These are phyloP conservation scores for Aleadryas rufinucha DNA, from an alignment of 2,113 vertebrate species.

Conservation along the genomic window DNA sequence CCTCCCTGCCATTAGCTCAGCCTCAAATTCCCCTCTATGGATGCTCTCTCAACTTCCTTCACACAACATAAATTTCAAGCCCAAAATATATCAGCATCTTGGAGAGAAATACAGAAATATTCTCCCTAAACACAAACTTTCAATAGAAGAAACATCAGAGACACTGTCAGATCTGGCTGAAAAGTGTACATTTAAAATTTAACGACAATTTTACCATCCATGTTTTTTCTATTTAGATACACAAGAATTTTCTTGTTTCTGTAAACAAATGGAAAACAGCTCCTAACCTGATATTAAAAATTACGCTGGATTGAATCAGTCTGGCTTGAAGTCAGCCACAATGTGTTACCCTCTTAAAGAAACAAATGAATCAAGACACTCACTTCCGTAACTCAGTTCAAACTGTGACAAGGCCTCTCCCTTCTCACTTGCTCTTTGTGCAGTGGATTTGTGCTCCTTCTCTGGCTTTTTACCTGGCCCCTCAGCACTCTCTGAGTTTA, in stretches of 20 bases:
- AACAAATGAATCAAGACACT: conserved; percentile 45
- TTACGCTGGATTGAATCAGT: not conserved
- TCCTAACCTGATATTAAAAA: not conserved
- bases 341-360: not conserved
- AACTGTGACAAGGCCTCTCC: conserved; percentile 83
- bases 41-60: not conserved
- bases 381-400: conserved; percentile 89
- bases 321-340: not conserved
- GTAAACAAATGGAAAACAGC: not conserved
- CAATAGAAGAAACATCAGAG: not conserved
- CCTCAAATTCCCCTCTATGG: not conserved
- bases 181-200: not conserved
- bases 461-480: conserved; percentile 81
- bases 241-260: not conserved
- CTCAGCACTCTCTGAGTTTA: conserved; percentile 65
- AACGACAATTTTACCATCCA: not conserved
- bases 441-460: conserved; percentile 78
- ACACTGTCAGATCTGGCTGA: not conserved
- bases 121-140: not conserved
- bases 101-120: not conserved
- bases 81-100: not conserved
- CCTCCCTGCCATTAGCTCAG: not conserved
- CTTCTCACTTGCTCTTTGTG: conserved; percentile 78
- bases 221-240: not conserved
- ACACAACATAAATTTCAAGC: not conserved